Percentiles rank a stretch among this genome's conserved stretches.
Evolutionary conservation across 2,797 vertebrate genomes (phyloP).

Genomic region (Sebastes trivittatus): DNA sequence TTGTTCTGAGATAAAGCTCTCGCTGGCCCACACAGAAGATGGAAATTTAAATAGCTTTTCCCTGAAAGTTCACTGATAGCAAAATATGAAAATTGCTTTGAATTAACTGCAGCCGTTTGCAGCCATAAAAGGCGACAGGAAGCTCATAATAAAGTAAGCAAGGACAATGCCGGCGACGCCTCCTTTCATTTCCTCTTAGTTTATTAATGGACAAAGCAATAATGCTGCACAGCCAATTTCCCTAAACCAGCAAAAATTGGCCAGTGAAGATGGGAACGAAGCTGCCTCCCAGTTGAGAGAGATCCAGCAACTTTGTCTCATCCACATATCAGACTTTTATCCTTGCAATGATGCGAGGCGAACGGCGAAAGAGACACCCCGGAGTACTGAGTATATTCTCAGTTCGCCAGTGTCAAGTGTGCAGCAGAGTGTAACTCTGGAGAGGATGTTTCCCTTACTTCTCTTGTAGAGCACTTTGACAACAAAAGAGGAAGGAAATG

Average conservation of each 20-base stretch:
- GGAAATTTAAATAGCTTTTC: neutral
- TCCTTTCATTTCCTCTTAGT: constrained; percentile 19
- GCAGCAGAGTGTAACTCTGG: constrained; percentile 51
- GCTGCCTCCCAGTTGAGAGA: constrained; percentile 22
- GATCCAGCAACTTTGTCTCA: constrained; percentile 35
- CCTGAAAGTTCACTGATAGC: neutral
- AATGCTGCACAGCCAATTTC: constrained; percentile 10
- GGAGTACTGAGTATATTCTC: constrained; percentile 38
- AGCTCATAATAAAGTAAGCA: neutral
- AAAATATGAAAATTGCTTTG: neutral
- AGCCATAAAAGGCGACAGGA: neutral
- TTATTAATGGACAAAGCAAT: constrained; percentile 23
- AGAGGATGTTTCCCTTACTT: constrained; percentile 56
- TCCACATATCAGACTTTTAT: constrained; percentile 36
- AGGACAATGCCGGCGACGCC: neutral
- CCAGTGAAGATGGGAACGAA: neutral
- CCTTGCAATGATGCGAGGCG: constrained; percentile 21
- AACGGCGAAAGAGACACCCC: constrained; percentile 26
- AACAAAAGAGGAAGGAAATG: constrained; percentile 59
- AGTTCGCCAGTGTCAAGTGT: constrained; percentile 57
- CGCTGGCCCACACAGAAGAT: neutral
- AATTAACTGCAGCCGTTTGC: neutral
- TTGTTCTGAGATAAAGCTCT: neutral
- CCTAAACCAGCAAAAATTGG: constrained; percentile 2
- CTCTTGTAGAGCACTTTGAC: constrained; percentile 48